Evolutionary conservation across 2,888 invertebrate genomes (phyloP).

Genomic region (Cerastoderma edule): DNA sequence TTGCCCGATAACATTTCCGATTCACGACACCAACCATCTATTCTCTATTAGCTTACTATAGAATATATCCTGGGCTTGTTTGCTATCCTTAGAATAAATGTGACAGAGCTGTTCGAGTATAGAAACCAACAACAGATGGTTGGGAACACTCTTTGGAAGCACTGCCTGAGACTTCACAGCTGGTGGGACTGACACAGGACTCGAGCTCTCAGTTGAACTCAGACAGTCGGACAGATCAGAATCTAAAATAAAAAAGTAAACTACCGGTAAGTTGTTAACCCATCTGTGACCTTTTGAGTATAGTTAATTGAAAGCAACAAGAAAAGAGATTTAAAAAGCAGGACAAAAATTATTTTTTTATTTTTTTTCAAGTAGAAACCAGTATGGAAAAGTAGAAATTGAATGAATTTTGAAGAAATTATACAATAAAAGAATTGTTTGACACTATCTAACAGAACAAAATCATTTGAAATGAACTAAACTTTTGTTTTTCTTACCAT

Average conservation of each 20-base stretch:
- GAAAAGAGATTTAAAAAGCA: neutral
- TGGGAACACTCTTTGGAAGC: conserved; percentile 69
- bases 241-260: conserved; percentile 28
- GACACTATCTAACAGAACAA: neutral
- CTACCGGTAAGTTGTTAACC: neutral
- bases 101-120: conserved; percentile 78
- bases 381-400: conserved; percentile 1
- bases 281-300: too few relatives aligned
- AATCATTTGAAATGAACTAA: neutral
- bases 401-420: neutral
- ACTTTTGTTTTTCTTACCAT: conserved; percentile 34
- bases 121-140: conserved; percentile 78
- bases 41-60: conserved; percentile 77
- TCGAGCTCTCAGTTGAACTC: conserved; percentile 21
- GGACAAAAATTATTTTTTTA: neutral
- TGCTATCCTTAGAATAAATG: conserved; percentile 72
- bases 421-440: neutral
- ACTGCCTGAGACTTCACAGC: conserved; percentile 31
- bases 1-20: too few relatives aligned
- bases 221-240: conserved; percentile 53
- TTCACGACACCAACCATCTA: too few relatives aligned
- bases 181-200: neutral
- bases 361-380: neutral
- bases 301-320: neutral
- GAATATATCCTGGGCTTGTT: conserved; percentile 73